These are phyloP conservation scores for Esox niger DNA, from an alignment of 2,113 vertebrate species.

Conservation along the genomic window DNA sequence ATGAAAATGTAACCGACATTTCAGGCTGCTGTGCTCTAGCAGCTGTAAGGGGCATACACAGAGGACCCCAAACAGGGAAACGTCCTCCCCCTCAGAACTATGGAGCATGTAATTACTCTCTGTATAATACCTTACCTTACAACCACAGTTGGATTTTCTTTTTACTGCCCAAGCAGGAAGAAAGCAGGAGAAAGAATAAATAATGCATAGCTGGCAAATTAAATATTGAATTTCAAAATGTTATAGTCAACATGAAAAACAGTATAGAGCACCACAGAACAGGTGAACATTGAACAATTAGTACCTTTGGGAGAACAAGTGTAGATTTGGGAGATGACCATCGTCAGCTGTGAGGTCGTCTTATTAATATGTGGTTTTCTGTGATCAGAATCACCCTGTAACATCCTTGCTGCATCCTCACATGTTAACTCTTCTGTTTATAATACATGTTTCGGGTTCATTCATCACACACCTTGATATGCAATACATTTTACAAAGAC, in stretches of 20 bases:
- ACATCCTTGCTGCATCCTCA: no score
- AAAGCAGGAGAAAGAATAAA: neutral
- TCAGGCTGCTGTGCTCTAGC: slow-evolving; percentile 8
- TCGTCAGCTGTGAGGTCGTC: no score
- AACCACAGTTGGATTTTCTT: neutral
- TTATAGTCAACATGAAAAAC: no score
- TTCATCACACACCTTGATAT: neutral
- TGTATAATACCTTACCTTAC: neutral
- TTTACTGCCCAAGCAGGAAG: neutral
- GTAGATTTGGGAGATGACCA: no score
- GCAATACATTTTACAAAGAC: no score
- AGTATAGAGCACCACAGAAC: no score
- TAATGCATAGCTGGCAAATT: neutral
- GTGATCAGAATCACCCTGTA: no score
- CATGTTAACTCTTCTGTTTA: slow-evolving; percentile 18
- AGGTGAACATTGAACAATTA: no score
- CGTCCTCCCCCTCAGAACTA: slow-evolving; percentile 2
- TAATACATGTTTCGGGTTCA: neutral
- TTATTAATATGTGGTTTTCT: no score
- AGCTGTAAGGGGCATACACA: slow-evolving; percentile 13
- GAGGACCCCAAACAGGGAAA: slow-evolving; percentile 11
- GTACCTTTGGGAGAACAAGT: no score
- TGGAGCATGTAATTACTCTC: slow-evolving; percentile 13
- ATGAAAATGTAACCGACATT: slow-evolving; percentile 15
- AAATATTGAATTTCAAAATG: neutral